Evolutionary conservation across 1,140 invertebrate species (phyloP).

Genomic region (Zaprionus tsacasi): DNA sequence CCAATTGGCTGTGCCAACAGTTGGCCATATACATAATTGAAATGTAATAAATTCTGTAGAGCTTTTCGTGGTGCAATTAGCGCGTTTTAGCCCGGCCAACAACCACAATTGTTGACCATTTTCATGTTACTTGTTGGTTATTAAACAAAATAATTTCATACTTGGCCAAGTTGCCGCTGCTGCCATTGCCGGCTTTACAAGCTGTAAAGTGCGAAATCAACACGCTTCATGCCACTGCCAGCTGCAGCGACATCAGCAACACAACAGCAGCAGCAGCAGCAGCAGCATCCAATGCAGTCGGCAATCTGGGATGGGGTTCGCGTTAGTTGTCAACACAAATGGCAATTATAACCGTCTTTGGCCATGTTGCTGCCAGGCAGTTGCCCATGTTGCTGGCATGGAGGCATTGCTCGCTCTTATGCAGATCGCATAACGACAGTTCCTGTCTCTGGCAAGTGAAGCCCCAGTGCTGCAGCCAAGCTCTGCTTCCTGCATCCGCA

Average conservation of each 20-base stretch:
- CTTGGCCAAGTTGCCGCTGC: constrained; percentile 35
- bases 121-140: constrained; percentile 64
- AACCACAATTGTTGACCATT: constrained; percentile 72
- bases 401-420: constrained; percentile 39
- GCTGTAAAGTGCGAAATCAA: constrained; percentile 82
- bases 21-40: constrained; percentile 81
- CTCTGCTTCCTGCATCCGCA: constrained; percentile 50
- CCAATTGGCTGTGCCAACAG: constrained; percentile 73
- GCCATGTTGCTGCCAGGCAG: constrained; percentile 41
- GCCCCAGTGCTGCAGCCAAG: constrained; percentile 21
- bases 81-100: constrained; percentile 46
- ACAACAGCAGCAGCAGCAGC: constrained; percentile 54
- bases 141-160: constrained; percentile 83
- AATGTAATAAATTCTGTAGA: constrained; percentile 76
- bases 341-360: constrained; percentile 82
- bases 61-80: constrained; percentile 78
- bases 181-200: constrained; percentile 70
- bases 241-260: constrained; percentile 35
- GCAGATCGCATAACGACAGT: constrained; percentile 44
- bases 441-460: constrained; percentile 34
- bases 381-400: constrained; percentile 18
- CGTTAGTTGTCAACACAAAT: constrained; percentile 81
- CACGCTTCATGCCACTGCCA: constrained; percentile 76
- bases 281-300: constrained; percentile 6
- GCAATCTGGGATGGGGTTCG: constrained; percentile 12